Conservation (phyloP, 2,797 vertebrate species). For the Anas bahamensis region DNA sequence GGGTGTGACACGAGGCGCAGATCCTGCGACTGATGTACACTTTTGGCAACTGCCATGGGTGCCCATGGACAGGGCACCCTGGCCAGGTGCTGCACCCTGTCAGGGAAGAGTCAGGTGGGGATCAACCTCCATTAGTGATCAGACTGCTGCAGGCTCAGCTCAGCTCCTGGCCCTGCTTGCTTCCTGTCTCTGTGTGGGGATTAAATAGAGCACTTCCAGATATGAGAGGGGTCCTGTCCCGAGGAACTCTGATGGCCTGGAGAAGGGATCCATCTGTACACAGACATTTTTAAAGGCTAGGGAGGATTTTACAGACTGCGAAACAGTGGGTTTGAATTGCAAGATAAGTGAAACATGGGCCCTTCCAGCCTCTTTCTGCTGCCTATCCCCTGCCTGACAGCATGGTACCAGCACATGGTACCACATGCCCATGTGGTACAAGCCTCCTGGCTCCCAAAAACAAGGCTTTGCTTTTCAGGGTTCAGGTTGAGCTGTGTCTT, state of each 20-base stretch:
- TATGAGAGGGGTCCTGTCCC: background rate
- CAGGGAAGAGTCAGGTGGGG: background rate
- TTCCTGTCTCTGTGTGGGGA: background rate
- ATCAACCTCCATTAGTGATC: background rate
- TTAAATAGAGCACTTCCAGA: background rate
- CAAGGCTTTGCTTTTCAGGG: background rate
- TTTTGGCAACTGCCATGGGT: background rate
- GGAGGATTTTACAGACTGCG: background rate
- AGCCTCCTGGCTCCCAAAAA: background rate
- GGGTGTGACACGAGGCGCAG: background rate
- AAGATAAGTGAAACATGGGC: background rate
- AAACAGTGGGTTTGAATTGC: background rate
- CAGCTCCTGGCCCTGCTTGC: background rate
- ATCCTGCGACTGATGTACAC: fast-evolving
- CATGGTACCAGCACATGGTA: background rate
- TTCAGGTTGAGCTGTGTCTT: background rate
- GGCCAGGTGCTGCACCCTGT: fast-evolving
- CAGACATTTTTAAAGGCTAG: background rate
- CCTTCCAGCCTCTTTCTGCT: background rate
- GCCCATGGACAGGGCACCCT: fast-evolving
- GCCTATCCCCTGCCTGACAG: background rate
- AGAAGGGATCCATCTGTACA: background rate
- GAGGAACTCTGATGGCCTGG: background rate
- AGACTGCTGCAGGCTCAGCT: background rate
- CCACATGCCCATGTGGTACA: background rate